Conservation (phyloP, 2,113 vertebrate genomes). For the Helogale parvula region DNA sequence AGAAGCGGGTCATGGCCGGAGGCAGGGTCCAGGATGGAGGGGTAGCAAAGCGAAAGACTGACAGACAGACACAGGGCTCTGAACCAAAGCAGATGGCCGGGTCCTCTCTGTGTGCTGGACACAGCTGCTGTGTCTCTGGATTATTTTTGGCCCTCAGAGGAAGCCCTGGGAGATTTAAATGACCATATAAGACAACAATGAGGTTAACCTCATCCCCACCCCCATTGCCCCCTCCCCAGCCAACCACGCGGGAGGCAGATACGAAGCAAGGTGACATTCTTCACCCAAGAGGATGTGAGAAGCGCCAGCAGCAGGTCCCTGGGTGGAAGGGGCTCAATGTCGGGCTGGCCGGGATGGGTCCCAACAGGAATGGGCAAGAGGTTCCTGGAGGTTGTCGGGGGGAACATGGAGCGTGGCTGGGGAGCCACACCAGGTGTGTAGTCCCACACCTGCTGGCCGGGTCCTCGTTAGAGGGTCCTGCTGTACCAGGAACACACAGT, state of each 20-base stretch:
- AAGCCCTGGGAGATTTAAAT: slow-evolving; percentile 90
- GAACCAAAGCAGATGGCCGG: slow-evolving; percentile 87
- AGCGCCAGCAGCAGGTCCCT: not conserved
- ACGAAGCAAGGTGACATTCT: slow-evolving; percentile 78
- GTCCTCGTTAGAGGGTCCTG: not conserved
- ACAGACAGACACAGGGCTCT: slow-evolving; percentile 76
- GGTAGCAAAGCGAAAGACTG: slow-evolving; percentile 43
- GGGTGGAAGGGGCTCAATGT: not conserved
- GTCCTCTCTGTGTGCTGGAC: slow-evolving; percentile 80
- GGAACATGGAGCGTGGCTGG: not conserved
- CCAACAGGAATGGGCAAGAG: not conserved
- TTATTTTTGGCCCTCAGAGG: slow-evolving; percentile 95
- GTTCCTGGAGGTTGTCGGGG: not conserved
- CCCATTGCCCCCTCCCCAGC: slow-evolving; percentile 65
- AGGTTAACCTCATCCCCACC: slow-evolving; percentile 84
- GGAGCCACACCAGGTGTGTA: not conserved
- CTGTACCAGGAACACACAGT: not conserved
- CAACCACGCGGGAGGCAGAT: slow-evolving; percentile 78
- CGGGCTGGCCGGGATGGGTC: fast-evolving
- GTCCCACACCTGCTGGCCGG: fast-evolving
- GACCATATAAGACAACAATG: slow-evolving; percentile 95
- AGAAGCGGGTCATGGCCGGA: slow-evolving; percentile 92
- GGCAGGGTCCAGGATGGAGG: slow-evolving; percentile 63
- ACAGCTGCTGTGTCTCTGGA: slow-evolving; percentile 91
- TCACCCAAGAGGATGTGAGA: slow-evolving; percentile 62